These are phyloP conservation scores for Caranx melampygus DNA, from an alignment of 2,113 vertebrate species.

Conservation along the genomic window DNA sequence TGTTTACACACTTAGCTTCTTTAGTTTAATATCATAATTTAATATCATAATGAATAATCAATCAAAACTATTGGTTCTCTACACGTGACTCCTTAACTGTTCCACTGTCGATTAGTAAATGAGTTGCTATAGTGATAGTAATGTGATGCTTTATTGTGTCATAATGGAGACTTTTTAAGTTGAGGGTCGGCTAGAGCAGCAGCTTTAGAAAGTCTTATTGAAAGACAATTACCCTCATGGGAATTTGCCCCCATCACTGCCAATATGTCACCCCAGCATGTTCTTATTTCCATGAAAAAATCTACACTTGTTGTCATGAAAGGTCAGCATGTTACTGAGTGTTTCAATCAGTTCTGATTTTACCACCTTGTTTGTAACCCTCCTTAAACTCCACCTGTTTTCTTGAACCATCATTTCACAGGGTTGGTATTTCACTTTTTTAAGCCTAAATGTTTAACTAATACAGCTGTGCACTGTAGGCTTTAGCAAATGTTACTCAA, in stretches of 20 bases:
- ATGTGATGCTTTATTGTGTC: constrained; percentile 34
- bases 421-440: too few relatives aligned
- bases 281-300: not conserved
- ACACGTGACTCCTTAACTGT: not conserved
- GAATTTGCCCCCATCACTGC: not conserved
- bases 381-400: not conserved
- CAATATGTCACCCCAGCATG: not conserved
- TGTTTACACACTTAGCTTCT: not conserved
- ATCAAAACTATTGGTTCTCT: not conserved
- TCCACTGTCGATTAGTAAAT: not conserved
- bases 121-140: constrained; percentile 3
- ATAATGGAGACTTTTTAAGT: constrained; percentile 22
- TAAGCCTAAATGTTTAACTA: not conserved
- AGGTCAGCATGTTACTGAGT: too few relatives aligned
- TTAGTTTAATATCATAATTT: not conserved
- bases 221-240: not conserved
- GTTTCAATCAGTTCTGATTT: not conserved
- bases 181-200: not conserved
- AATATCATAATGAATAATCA: not conserved
- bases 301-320: not conserved
- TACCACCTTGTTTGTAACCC: not conserved
- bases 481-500: not conserved
- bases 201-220: not conserved
- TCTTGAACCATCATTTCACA: too few relatives aligned
- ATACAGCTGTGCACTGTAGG: not conserved